Conservation (phyloP, 2,113 vertebrate species). For the Coptodon rendalli region DNA sequence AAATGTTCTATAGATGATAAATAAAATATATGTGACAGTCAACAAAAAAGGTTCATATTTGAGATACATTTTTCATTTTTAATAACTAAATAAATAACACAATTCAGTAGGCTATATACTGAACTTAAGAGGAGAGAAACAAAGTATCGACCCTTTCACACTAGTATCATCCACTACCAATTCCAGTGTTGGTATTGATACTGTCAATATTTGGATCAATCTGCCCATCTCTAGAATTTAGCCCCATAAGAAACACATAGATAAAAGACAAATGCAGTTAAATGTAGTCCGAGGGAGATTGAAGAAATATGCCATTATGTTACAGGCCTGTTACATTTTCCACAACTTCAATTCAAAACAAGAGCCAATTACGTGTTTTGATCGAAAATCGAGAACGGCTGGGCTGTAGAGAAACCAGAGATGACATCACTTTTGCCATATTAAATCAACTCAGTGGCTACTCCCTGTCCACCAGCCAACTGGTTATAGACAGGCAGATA, state of each 20-base stretch:
- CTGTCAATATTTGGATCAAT: not conserved
- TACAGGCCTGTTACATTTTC: not conserved
- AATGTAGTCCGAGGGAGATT: not conserved
- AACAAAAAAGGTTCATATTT: not conserved
- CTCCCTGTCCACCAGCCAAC: not conserved
- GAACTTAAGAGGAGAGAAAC: not conserved
- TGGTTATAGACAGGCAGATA: not conserved
- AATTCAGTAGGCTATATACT: not conserved
- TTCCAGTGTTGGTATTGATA: not conserved
- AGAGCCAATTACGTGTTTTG: not conserved
- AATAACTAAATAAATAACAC: not conserved
- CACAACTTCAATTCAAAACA: not conserved
- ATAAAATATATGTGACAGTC: not conserved
- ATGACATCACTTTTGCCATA: not conserved
- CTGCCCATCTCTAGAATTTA: not conserved
- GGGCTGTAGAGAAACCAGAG: not conserved
- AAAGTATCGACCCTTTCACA: not conserved
- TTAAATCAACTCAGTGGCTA: not conserved
- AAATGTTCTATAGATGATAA: not conserved
- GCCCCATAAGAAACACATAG: not conserved
- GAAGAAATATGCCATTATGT: not conserved
- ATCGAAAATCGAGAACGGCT: not conserved
- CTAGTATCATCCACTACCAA: not conserved
- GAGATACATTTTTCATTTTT: not conserved
- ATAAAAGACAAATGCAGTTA: too few relatives aligned